Conservation (phyloP, 2,888 invertebrate genomes). For the Thymelicus acteon region DNA sequence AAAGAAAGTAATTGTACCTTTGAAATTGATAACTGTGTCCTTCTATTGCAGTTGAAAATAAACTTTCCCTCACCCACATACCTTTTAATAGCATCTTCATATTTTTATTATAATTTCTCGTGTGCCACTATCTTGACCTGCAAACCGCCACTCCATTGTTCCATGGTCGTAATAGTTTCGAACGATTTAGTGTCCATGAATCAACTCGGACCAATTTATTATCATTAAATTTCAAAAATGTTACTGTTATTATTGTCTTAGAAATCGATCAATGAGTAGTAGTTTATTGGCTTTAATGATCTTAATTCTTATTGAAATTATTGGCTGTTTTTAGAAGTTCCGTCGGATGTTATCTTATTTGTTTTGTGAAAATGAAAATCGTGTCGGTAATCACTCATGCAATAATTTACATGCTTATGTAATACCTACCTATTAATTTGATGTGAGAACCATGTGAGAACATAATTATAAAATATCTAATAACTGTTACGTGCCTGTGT, state of each 20-base stretch:
- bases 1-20: conserved; percentile 29
- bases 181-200: conserved; percentile 43
- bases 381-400: not conserved
- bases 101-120: conserved; percentile 53
- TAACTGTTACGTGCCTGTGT: no score
- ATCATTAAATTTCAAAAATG: conserved; percentile 37
- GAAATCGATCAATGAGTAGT: conserved; percentile 25
- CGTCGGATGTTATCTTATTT: conserved; percentile 16
- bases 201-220: conserved; percentile 42
- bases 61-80: conserved; percentile 70
- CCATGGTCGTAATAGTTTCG: conserved; percentile 40
- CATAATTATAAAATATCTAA: no score
- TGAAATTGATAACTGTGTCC: conserved; percentile 51
- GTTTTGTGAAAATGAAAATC: conserved; percentile 10
- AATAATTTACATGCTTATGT: not conserved
- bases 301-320: conserved; percentile 20
- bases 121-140: conserved; percentile 52
- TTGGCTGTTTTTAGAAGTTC: conserved; percentile 6
- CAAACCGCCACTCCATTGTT: conserved; percentile 49
- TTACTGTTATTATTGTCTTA: conserved; percentile 28
- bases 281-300: conserved; percentile 16
- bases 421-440: no score
- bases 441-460: no score
- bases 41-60: conserved; percentile 55
- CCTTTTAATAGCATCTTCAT: conserved; percentile 55